A percentile compares a stretch with the other conserved stretches of the same genome.
phyloP scores from a whole-genome alignment of 2,888 invertebrate species.

The Sminthurides aquaticus region DNA sequence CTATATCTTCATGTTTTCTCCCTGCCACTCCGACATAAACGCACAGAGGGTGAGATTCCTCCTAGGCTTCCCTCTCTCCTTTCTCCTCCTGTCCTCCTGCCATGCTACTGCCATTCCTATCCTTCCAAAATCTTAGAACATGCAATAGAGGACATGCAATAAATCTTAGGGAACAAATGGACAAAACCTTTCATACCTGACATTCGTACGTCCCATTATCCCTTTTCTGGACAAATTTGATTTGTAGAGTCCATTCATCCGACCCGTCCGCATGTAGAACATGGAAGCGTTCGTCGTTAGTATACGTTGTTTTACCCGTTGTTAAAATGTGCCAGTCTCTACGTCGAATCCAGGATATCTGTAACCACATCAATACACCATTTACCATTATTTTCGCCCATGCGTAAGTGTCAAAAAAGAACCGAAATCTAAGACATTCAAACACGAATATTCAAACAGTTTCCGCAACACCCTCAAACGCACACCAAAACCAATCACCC shows the following conservation, averaged over 20 bases:
- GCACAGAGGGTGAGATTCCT: too few species aligned
- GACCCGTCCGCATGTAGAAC: constrained; percentile 78
- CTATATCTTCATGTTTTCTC: not conserved
- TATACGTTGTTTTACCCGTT: constrained; percentile 80
- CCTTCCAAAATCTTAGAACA: not conserved
- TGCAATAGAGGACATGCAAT: constrained; percentile 1
- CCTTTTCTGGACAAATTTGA: constrained; percentile 85
- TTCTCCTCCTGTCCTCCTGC: not conserved
- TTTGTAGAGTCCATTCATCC: constrained; percentile 89
- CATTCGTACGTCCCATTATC: constrained; percentile 92
- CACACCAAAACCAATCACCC: too few species aligned
- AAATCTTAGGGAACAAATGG: constrained; percentile 7
- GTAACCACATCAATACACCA: constrained; percentile 42
- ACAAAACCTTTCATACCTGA: constrained; percentile 58
- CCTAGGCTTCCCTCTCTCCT: too few species aligned
- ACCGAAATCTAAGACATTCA: too few species aligned
- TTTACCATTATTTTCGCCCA: too few species aligned
- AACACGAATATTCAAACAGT: too few species aligned
- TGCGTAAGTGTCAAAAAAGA: too few species aligned
- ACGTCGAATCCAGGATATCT: constrained; percentile 86
- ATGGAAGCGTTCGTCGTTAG: constrained; percentile 69
- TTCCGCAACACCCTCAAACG: too few species aligned
- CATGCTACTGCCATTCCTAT: not conserved
- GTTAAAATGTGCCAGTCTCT: constrained; percentile 91
- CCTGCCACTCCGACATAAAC: too few species aligned